Evolutionary conservation across 2,888 invertebrate species (phyloP), one percentile per base, ranked within the genome.

Genomic region (Nomada ruficornis): DNA sequence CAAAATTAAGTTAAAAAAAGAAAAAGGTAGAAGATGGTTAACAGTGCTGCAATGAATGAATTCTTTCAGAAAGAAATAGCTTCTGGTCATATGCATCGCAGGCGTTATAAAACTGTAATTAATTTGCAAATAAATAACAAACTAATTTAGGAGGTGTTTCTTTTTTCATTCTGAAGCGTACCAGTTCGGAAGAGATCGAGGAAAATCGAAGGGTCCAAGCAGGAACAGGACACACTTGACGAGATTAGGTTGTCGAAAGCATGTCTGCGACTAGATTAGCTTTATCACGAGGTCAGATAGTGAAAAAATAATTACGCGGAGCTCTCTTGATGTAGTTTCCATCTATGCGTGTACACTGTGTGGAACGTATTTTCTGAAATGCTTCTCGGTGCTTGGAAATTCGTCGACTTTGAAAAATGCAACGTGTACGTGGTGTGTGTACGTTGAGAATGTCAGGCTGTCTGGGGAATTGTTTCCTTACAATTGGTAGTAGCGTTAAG

Each of bases 261-360:
- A 67, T 64, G 54, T 67, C 57, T 57, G 72, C 50, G 77, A 63
- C 57, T 63, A 72, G 50, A 29, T 42, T n/a, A 52, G 18, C 29
- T 36, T 57, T 47, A 13, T 23, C 29, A 18, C 47, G 47, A 23
- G 20, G 62, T 63, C 44, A 68, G 71, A 82, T 13, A 79, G 82
- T 82, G 82, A 80, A 82, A 82, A 82, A 82, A 82, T 82, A 82
- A 80, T 67, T 73, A 74, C 71, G 54, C 63, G 71, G 63, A 67
- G 50, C 55, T 74, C 63, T 75, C 63, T 57, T 67, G 71, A 77
- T 29, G 68, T 59, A 75, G 59, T 62, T 80, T 63, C 57, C 62
- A 36, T 68, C 71, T 80, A 80, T 52, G 18, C 20, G 44, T 55
- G 54, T 55, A 65, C 60, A 73, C 18, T 54, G 68, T 26, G 73